Evolutionary conservation across 2,888 invertebrate species (phyloP), one percentile per base, ranked within the genome.

Genomic region (Cyclophora punctaria): DNA sequence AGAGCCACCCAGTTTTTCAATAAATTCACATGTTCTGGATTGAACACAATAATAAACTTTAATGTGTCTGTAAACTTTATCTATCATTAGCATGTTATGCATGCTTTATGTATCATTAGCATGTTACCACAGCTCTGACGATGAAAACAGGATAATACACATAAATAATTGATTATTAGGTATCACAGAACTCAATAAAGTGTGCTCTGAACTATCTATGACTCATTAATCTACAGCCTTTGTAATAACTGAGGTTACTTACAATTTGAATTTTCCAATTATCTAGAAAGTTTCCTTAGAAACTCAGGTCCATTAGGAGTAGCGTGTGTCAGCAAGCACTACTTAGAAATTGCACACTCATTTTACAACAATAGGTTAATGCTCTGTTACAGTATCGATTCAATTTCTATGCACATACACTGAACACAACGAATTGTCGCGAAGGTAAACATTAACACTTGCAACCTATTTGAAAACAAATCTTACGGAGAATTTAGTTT

Each of bases 261-360:
- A 72, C 70, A 53, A 48, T 54, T 55, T 55, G 40, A 46, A 52
- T 46, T 55, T 56, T 51, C 50, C 51, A 56, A 59, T 55, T 57
- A 52, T 46, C 49, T 48, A 56, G 41, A 53, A 55, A 41, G 47
- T 55, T 48, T 57, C 56, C 53, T 63, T 64, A 64, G 59, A 56
- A 65, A 60, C 53, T 50, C 49, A 51, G 51, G 56, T 63, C 68
- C 78, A 80, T 78, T 68, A 73, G 73, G 70, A 66, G 68, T 63
- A 63, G 67, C 64, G 64, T 69, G 67, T 71, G 67, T 78, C 74
- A 74, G 64, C 65, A 66, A 54, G 58, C 62, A 71, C 66, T 69
- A 71, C 66, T 69, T 68, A 61, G 71, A 80, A 72, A 73, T 71
- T 77, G 77, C 78, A 78, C 74, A 75, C 67, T 83, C 80, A 84